A percentile compares a stretch with the other conserved stretches of the same genome.
Evolutionary conservation across 2,113 vertebrate species (phyloP).

Genomic region (Laterallus jamaicensis): DNA sequence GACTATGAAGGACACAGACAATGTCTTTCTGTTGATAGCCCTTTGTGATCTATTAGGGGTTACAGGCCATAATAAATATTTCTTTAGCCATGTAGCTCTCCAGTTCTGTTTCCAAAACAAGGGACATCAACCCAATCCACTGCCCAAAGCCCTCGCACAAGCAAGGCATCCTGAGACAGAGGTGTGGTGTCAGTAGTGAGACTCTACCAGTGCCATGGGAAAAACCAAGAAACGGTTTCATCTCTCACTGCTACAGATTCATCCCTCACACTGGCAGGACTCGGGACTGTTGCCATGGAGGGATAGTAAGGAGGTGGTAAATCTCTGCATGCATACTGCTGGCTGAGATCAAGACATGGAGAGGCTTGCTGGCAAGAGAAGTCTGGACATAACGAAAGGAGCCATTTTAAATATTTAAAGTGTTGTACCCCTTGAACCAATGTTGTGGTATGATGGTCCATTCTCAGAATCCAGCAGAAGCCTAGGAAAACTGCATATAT

Average conservation of each 20-base stretch:
- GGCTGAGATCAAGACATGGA: fast-evolving
- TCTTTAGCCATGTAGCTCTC: not conserved
- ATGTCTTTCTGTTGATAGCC: not conserved
- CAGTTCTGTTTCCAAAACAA: not conserved
- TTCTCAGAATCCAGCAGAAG: not conserved
- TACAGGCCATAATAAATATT: not conserved
- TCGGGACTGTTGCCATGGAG: not conserved
- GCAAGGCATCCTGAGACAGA: not conserved
- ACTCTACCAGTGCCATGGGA: not conserved
- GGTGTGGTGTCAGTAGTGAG: not conserved
- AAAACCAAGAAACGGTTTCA: not conserved
- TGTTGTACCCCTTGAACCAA: fast-evolving
- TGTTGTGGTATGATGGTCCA: not conserved
- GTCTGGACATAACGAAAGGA: not conserved
- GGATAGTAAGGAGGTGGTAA: not conserved
- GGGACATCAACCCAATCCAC: not conserved
- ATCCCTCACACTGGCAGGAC: not conserved
- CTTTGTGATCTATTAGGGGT: not conserved
- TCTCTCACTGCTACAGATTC: not conserved
- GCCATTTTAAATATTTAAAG: not conserved
- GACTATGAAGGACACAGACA: not conserved
- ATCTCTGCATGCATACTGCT: fast-evolving
- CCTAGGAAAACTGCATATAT: not conserved
- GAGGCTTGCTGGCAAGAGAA: not conserved
- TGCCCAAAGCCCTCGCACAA: not conserved